Percentiles rank a stretch among this genome's conserved stretches.
Evolutionary conservation across 2,797 vertebrate species (phyloP).

Genomic region (Lacerta viridis): DNA sequence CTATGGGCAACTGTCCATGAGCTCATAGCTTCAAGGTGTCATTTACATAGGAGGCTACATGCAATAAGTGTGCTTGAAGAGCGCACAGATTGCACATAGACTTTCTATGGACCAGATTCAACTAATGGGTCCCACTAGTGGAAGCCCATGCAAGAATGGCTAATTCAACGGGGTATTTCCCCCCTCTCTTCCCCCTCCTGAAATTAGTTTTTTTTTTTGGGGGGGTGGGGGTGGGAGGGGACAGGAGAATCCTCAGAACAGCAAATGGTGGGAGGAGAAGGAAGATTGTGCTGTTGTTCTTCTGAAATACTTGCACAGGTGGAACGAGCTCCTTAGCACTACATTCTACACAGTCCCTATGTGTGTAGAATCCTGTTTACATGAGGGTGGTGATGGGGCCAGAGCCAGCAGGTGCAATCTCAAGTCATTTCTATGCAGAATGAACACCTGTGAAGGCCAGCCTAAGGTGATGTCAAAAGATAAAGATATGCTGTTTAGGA

Average conservation of each 20-base stretch:
- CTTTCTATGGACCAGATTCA: not conserved
- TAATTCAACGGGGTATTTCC: no score
- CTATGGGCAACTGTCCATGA: no score
- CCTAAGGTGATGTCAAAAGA: not conserved
- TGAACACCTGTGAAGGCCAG: not conserved
- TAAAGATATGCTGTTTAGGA: not conserved
- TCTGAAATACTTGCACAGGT: no score
- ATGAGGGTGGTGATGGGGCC: not conserved
- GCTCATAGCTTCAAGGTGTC: not conserved
- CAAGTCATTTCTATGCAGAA: not conserved
- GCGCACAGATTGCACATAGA: not conserved
- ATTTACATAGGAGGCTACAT: not conserved
- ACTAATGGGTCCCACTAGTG: no score
- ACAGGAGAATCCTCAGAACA: no score
- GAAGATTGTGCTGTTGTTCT: no score
- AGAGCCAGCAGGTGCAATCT: not conserved
- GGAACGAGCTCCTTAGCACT: no score
- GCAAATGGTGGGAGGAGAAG: no score
- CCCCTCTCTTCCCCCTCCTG: no score
- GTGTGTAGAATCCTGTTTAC: not conserved
- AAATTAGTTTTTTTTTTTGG: no score
- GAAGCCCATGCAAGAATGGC: no score
- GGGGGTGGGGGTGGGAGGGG: no score
- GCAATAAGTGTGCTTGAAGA: not conserved
- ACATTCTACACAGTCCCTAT: not conserved